A percentile compares a stretch with the other conserved stretches of the same genome.
phyloP scores from a whole-genome alignment of 2,888 invertebrate genomes.

The Andricus quercusramuli region DNA sequence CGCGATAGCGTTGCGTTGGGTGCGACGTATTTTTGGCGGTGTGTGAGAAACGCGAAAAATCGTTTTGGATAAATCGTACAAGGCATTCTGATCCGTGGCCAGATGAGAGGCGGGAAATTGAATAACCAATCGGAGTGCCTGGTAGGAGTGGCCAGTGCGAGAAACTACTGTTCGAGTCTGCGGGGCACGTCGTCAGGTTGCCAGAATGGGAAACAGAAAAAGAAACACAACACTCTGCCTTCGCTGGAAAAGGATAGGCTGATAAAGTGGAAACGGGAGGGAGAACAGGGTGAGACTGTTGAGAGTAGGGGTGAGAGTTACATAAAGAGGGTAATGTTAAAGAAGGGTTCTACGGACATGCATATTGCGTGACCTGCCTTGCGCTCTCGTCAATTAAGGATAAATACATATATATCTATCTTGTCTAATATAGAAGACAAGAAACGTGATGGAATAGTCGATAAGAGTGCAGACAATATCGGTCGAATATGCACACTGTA shows the following conservation, averaged over 20 bases:
- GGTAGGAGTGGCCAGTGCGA: conserved; percentile 48
- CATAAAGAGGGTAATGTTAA: conserved; percentile 50
- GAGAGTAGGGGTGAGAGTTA: conserved; percentile 15
- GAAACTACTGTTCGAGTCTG: conserved; percentile 53
- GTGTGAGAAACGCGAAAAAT: conserved; percentile 67
- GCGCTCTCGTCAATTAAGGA: conserved; percentile 73
- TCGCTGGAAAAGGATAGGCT: conserved; percentile 44
- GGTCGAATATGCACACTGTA: conserved; percentile 14
- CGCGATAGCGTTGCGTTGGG: conserved; percentile 32
- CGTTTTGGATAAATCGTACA: conserved; percentile 62
- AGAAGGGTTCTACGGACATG: conserved; percentile 48
- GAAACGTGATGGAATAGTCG: conserved; percentile 59
- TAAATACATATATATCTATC: conserved; percentile 66
- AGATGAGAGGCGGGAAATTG: conserved; percentile 48
- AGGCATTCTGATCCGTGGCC: conserved; percentile 56
- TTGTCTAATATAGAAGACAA: conserved; percentile 64
- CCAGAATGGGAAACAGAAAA: conserved; percentile 43
- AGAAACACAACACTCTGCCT: not conserved
- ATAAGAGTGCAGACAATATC: conserved; percentile 54
- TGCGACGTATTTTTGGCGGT: conserved; percentile 43
- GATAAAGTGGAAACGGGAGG: conserved; percentile 44
- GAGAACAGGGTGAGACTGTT: conserved; percentile 6
- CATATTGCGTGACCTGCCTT: conserved; percentile 69
- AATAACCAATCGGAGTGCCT: conserved; percentile 45
- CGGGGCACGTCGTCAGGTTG: conserved; percentile 55